Percentiles rank a stretch among this genome's conserved stretches.
phyloP scores from a whole-genome alignment of 2,113 vertebrate species.

The Lycaon pictus region DNA sequence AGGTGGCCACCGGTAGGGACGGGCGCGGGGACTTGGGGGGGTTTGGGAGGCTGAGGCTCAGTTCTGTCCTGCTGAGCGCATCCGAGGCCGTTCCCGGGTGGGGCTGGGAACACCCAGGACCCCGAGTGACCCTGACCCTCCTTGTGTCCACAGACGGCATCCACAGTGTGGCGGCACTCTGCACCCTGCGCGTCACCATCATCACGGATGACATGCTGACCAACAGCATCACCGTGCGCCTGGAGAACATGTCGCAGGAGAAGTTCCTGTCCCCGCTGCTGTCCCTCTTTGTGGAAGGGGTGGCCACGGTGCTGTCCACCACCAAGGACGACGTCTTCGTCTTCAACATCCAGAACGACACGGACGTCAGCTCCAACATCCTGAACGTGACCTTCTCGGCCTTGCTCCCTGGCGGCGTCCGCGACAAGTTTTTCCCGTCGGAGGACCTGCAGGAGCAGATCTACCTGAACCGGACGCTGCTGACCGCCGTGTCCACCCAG shows the following conservation, averaged over 20 bases:
- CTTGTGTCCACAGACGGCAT: conserved; percentile 89
- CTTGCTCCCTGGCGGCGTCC: conserved; percentile 91
- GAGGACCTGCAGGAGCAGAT: conserved; percentile 98
- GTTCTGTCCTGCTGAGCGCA: fast-evolving
- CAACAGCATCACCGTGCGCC: conserved; percentile 97
- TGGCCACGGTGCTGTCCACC: conserved; percentile 95
- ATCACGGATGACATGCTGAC: conserved; percentile 99
- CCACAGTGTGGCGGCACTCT: conserved; percentile 90
- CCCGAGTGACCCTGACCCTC: not conserved
- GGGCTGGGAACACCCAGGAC: fast-evolving
- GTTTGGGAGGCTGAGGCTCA: not conserved
- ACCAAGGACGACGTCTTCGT: conserved; percentile 93
- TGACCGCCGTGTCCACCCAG: conserved; percentile 94
- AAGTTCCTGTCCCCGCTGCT: conserved; percentile 96
- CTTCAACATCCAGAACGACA: conserved; percentile 98
- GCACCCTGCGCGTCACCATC: conserved; percentile 96
- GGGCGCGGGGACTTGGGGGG: not conserved
- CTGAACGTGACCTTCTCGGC: conserved; percentile 98
- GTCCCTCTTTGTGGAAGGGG: conserved; percentile 94
- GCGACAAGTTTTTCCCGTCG: conserved; percentile 93
- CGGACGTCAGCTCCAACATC: conserved; percentile 94
- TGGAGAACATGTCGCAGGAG: conserved; percentile 99
- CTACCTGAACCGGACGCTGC: conserved; percentile 96
- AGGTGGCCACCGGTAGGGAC: fast-evolving
- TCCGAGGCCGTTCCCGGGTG: not conserved